Evolutionary conservation across 2,888 invertebrate genomes (phyloP), one percentile per base, ranked within the genome.

Genomic region (Epinotia ramella): DNA sequence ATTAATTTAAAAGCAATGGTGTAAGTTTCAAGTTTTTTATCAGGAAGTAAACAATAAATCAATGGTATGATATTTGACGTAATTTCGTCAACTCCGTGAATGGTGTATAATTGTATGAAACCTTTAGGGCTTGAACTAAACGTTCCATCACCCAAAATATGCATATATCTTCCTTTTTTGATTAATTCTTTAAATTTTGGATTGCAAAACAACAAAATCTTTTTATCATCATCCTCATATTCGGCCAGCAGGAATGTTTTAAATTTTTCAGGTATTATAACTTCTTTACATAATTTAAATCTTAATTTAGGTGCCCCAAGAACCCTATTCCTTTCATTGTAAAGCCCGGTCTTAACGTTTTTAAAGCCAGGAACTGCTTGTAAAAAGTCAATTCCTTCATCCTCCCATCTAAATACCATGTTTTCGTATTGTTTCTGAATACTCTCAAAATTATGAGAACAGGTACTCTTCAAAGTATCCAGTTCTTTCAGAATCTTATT

Each of bases 391-490:
- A 60, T 3, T 60, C 60, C 60, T 60, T 60, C 28, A 60, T 33
- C 7, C 60, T 60, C 60, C 28, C 3, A 60, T 5, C 13, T 60
- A 60, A 60, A 60, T 60, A 60, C 60, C 60, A 60, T 60, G 60
- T 13, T 28, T 5, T 60, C 6, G 60, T 60, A 60, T 60, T 60
- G 28, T 60, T n/a, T n/a, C n/a, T n/a, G n/a, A n/a, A n/a, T n/a
- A n/a, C n/a, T n/a, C n/a, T n/a, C n/a, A n/a, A n/a, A 60, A 60
- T 60, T 60, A 60, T 60, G 60, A 60, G 60, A 60, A 12, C 28
- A 60, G 7, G 13, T 60, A 1, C 60, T 12, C 7, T 60, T 60
- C 28, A 60, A 60, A 28, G 60, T 60, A 60, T 60, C 60, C 60
- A 60, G 60, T 28, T 60, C 60, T 7, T 28, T 60, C 16, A 33